Evolutionary conservation across 1,140 invertebrate species (phyloP).

Genomic region (Ceratina japonica): DNA sequence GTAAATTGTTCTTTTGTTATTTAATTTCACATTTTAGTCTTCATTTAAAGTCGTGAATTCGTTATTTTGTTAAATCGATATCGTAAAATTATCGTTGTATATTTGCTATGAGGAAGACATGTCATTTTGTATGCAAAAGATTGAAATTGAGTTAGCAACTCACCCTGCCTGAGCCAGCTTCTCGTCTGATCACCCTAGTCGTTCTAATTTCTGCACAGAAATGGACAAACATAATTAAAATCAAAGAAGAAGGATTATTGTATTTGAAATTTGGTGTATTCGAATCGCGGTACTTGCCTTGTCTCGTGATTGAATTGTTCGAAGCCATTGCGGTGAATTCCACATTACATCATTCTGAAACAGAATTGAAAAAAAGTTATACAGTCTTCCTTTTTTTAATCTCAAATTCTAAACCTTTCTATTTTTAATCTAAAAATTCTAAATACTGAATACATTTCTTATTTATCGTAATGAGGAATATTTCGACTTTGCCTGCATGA

Average conservation of each 20-base stretch:
- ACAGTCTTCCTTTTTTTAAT: neutral
- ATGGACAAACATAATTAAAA: neutral
- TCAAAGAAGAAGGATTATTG: too few species aligned
- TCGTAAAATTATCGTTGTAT: neutral
- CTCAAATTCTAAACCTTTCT: too few species aligned
- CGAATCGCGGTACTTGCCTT: constrained; percentile 59
- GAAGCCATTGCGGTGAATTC: constrained; percentile 69
- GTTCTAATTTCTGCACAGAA: constrained; percentile 68
- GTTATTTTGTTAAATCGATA: neutral
- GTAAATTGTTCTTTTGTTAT: too few species aligned
- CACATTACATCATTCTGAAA: constrained; percentile 73
- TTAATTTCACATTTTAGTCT: too few species aligned
- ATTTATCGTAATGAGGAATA: too few species aligned
- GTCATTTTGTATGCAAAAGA: too few species aligned
- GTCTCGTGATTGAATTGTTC: constrained; percentile 66
- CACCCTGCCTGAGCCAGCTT: constrained; percentile 45
- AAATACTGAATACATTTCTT: neutral
- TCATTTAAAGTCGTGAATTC: too few species aligned
- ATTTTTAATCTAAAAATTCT: neutral
- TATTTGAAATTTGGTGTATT: neutral
- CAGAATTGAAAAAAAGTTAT: neutral
- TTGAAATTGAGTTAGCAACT: constrained; percentile 32
- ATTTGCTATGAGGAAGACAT: neutral
- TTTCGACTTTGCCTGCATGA: too few species aligned
- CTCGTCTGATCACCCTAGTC: constrained; percentile 48